Evolutionary conservation across 2,888 invertebrate species (phyloP), one percentile per base, ranked within the genome.

Genomic region (Caenorhabditis afra): DNA sequence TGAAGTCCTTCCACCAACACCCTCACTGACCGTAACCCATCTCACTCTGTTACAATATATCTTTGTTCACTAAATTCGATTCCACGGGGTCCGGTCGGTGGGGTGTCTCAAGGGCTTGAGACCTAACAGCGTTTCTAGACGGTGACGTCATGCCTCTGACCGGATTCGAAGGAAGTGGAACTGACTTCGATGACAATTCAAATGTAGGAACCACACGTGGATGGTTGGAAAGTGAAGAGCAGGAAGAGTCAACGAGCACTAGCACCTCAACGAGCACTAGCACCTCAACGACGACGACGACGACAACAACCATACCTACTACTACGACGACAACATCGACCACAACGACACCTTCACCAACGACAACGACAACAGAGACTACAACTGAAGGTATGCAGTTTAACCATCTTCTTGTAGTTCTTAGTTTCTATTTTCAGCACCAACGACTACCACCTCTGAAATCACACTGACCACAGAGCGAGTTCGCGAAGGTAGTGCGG

Each of bases 111-210:
- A 39, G 3, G 16, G 47, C 16, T 1, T 39, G 59, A 61, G 74
- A 74, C 65, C 59, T 55, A 66, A 66, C 16, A 45, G 35, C 66
- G 66, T 65, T 74, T 74, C 66, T 74, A 66, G 66, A 74, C 52
- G 61, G 59, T 61, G 74, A 74, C 45, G 59, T 53, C 53, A 35
- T 16, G 45, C 74, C 59, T 45, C 74, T 74, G 65, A 75, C 75
- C 75, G 67, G 67, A 47, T 66, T 61, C 76, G 76, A 77, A 65
- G 76, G 76, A 77, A 77, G 76, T 64, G 76, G 76, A 44, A 7
- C 29, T 68, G 65, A 74, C 11, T 44, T 14, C 22, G 64, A 11
- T 73, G 73, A 73, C 18, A 23, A 64, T 73, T 71, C 71, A 64
- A 64, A 37, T 57, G 49, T 55, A 73, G 73, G 73, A 64, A 23